A percentile compares a stretch with the other conserved stretches of the same genome.
Evolutionary conservation across 2,797 vertebrate species (phyloP).

Genomic region (Lateolabrax maculatus): DNA sequence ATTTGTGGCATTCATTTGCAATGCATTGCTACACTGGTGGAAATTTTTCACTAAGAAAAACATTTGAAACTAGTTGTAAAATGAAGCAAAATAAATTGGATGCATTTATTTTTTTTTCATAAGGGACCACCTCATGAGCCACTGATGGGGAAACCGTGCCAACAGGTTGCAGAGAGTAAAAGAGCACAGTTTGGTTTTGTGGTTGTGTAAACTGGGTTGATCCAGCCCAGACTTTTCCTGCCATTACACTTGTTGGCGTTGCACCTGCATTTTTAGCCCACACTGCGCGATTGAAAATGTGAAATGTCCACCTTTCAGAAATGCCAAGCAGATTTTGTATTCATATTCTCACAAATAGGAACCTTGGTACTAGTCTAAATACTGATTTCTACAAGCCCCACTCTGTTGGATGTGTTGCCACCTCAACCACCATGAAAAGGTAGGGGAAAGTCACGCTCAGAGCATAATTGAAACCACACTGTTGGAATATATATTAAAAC

Average conservation of each 20-base stretch:
- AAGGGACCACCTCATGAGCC: conserved; percentile 67
- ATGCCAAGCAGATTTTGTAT: conserved; percentile 23
- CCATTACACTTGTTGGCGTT: conserved; percentile 57
- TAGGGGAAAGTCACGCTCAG: not conserved
- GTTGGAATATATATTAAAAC: not conserved
- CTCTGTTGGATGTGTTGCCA: not conserved
- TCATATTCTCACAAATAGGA: conserved; percentile 33
- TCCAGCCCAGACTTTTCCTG: conserved; percentile 66
- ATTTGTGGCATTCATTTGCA: conserved; percentile 38
- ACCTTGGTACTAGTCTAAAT: not conserved
- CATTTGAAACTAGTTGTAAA: conserved; percentile 56
- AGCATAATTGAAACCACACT: not conserved
- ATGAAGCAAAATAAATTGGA: conserved; percentile 49
- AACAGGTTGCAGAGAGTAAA: conserved; percentile 55
- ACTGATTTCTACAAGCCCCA: not conserved
- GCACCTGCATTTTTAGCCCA: conserved; percentile 69
- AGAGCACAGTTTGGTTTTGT: conserved; percentile 61
- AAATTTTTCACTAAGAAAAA: conserved; percentile 55
- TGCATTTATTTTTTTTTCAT: conserved; percentile 7
- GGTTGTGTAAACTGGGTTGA: conserved; percentile 68
- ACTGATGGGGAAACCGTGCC: conserved; percentile 12
- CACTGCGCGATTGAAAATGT: conserved; percentile 53
- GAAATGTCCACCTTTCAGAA: conserved; percentile 28
- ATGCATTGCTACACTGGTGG: conserved; percentile 25
- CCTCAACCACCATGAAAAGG: not conserved